Evolutionary conservation across 2,797 vertebrate genomes (phyloP), one percentile per base, ranked within the genome.

Genomic region (Spea hammondii): DNA sequence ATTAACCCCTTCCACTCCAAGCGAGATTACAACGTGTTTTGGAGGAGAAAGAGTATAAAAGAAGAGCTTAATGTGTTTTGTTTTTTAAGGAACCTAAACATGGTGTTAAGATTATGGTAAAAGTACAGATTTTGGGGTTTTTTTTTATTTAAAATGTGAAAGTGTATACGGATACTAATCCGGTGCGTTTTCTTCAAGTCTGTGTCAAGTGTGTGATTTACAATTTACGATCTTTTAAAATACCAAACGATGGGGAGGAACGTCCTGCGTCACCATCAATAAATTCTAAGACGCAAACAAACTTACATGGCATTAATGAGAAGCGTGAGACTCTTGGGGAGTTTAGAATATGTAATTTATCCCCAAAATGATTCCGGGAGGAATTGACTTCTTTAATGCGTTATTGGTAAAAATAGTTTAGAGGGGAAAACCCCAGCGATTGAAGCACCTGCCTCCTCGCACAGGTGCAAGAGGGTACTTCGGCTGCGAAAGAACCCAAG

Each of bases 361-460:
- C 6, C 14, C 7, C 5, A 14, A 49, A 49, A 68, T 13, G 11
- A 32, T 32, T 32, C 32, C 32, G 32, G 32, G 32, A 32, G 32
- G 32, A 32, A 32, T 32, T 32, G 32, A 32, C 32, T 3, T 32
- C 32, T 32, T 32, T 32, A 32, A 32, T 32, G 32, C 3, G 32
- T 32, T 32, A 32, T 32, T 32, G 32, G 32, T 32, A 32, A 32
- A 32, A 32, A 32, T 32, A 32, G 32, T 32, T 32, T 32, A 32
- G 32, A 32, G 32, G 32, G 32, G 32, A 32, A 32, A 32, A 1
- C 32, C 51, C 51, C 51, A 3, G 51, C 1, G 10, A 53, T 79
- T 79, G 68, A 74, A 8, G 55, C 71, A 79, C 77, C 77, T 79
- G 77, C 71, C 6, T 44, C 10, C 9, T 44, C 14, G 17, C 76